Evolutionary conservation across 1,140 invertebrate genomes (phyloP), one percentile per base, ranked within the genome.

Genomic region (Drosophila ohnishii): DNA sequence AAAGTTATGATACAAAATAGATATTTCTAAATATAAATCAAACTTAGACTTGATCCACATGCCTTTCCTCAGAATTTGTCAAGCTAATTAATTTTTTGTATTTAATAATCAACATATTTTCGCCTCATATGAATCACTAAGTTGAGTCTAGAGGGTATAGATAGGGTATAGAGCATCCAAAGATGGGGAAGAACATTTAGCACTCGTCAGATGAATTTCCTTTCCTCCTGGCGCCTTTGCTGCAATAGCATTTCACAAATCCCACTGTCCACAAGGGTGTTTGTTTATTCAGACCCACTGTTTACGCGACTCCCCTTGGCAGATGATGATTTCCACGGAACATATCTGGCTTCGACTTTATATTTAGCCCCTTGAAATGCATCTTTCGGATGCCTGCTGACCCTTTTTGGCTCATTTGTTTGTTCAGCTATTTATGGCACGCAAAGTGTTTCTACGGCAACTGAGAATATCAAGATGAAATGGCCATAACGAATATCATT

Each of bases 321-420:
- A 34, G 58, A 62, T 58, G 30, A 74, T 85, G 30, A 74, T 85
- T 80, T 84, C 47, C 75, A 78, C 78, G 73, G 61, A 85, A 81
- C 47, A 50, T 75, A 64, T 67, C 57, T 72, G 71, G 40, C 45
- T 75, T 77, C 57, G 40, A 40, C 16, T 50, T 66, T 78, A 81
- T 65, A 78, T 81, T 78, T 86, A 75, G 66, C n/a, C 25, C 73
- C 16, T 2, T 30, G 62, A 70, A 75, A 66, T 84, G 80, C 81
- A 84, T 81, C 79, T 80, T 53, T 30, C 25, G 22, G 39, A 28
- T 70, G 78, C 64, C 78, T 47, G 75, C 62, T 86, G 81, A 86
- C 78, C 82, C 81, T 79, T 85, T 85, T 65, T 75, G 70, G 69
- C 70, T 69, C 76, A 79, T 74, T 74, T 79, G 64, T 80, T 71